These are phyloP conservation scores for Pachypeltis micranthus DNA, from an alignment of 1,140 invertebrate species.

Conservation along the genomic window DNA sequence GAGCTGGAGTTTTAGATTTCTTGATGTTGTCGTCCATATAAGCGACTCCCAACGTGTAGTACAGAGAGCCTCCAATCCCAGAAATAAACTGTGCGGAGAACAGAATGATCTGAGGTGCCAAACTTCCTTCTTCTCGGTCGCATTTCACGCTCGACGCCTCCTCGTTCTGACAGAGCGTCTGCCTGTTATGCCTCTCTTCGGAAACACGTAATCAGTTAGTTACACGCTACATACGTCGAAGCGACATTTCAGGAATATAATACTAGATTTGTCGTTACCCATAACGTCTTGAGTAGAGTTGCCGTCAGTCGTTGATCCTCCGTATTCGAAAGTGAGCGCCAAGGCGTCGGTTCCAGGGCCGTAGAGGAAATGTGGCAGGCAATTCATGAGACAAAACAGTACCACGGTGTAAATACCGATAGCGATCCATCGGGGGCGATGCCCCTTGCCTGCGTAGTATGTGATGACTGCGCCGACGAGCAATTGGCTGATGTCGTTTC, in stretches of 20 bases:
- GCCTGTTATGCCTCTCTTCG: conserved; percentile 21
- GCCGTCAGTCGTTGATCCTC: neutral
- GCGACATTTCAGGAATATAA: too few relatives aligned
- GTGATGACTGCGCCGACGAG: conserved; percentile 46
- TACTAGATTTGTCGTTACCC: conserved; percentile 15
- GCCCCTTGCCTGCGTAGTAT: conserved; percentile 53
- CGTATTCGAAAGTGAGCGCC: conserved; percentile 49
- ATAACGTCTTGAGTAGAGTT: conserved; percentile 19
- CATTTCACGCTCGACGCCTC: conserved; percentile 29
- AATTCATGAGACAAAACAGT: conserved; percentile 53
- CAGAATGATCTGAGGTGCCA: conserved; percentile 40
- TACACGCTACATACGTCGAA: too few relatives aligned
- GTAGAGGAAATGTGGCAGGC: conserved; percentile 59
- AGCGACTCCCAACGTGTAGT: conserved; percentile 49
- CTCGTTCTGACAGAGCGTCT: conserved; percentile 24
- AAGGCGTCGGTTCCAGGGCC: conserved; percentile 56
- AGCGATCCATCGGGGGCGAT: conserved; percentile 59
- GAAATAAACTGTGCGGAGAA: conserved; percentile 45
- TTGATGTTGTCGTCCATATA: conserved; percentile 56
- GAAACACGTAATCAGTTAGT: neutral
- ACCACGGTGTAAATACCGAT: conserved; percentile 56
- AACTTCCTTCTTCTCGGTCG: conserved; percentile 31
- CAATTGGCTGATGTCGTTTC: conserved; percentile 51
- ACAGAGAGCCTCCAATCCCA: conserved; percentile 45
- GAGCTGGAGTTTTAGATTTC: conserved; percentile 41